A percentile compares a stretch with the other conserved stretches of the same genome.
Evolutionary conservation across 1,140 invertebrate genomes (phyloP).

Genomic region (Leptinotarsa lineolata): DNA sequence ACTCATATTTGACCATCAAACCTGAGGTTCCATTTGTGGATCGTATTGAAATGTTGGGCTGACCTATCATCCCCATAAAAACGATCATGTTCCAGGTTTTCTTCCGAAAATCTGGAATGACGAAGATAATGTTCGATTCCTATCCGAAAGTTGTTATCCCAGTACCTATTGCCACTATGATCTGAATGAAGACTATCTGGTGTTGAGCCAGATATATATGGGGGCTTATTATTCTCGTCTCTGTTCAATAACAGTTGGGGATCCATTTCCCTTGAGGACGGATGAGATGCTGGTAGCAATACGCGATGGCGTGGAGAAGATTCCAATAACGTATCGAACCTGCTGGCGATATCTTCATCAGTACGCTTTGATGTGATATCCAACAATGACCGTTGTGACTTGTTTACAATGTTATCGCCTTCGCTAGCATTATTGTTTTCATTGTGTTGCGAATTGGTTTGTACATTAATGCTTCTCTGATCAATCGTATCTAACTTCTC

Average conservation of each 20-base stretch:
- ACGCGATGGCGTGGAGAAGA: background rate
- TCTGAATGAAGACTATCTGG: too few species aligned
- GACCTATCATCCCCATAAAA: background rate
- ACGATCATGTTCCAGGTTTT: background rate
- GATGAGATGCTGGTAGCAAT: background rate
- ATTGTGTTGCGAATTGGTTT: background rate
- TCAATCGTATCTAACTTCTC: background rate
- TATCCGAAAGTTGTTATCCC: background rate
- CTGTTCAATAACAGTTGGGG: background rate
- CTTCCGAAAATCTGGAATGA: background rate
- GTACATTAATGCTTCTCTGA: background rate
- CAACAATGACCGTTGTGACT: background rate
- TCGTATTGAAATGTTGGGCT: background rate
- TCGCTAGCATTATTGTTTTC: background rate
- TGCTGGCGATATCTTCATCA: background rate
- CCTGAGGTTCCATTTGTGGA: background rate
- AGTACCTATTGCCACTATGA: too few species aligned
- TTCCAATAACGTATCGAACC: background rate
- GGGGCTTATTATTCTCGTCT: background rate
- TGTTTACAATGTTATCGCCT: background rate
- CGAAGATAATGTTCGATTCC: background rate
- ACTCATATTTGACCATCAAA: conserved; percentile 4
- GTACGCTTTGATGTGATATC: background rate
- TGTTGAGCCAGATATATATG: background rate
- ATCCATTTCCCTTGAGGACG: background rate